A percentile compares a stretch with the other conserved stretches of the same genome.
Evolutionary conservation across 2,888 invertebrate genomes (phyloP).

Genomic region (Metacarcinus magister): DNA sequence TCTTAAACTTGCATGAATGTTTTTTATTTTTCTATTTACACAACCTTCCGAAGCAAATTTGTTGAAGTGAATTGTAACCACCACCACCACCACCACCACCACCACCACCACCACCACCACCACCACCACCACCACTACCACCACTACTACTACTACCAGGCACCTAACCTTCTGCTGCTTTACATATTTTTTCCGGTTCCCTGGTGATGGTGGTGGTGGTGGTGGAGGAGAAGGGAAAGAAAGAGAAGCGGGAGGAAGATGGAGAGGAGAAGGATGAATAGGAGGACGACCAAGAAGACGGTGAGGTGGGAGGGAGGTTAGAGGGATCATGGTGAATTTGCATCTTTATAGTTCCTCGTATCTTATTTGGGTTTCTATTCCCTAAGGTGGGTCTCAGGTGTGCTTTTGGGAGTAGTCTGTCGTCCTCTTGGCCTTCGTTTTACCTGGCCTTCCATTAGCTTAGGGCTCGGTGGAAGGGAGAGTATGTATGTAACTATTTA

Average conservation of each 20-base stretch:
- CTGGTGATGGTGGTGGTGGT: not conserved
- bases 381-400: not conserved
- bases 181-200: not conserved
- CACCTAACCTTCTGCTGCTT: not conserved
- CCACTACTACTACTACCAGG: not conserved
- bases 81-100: no score
- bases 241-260: not conserved
- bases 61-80: no score
- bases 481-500: no score
- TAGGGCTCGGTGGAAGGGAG: no score
- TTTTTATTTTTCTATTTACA: not conserved
- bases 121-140: conserved; percentile 26
- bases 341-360: not conserved
- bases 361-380: not conserved
- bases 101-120: not conserved
- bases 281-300: not conserved
- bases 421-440: not conserved
- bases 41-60: no score
- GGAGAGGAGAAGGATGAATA: not conserved
- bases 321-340: not conserved
- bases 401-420: not conserved
- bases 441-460: no score
- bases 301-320: not conserved
- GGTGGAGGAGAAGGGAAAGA: not conserved
- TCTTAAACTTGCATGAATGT: not conserved